Evolutionary conservation across 2,113 vertebrate genomes (phyloP).

Genomic region (Diadophis punctatus): DNA sequence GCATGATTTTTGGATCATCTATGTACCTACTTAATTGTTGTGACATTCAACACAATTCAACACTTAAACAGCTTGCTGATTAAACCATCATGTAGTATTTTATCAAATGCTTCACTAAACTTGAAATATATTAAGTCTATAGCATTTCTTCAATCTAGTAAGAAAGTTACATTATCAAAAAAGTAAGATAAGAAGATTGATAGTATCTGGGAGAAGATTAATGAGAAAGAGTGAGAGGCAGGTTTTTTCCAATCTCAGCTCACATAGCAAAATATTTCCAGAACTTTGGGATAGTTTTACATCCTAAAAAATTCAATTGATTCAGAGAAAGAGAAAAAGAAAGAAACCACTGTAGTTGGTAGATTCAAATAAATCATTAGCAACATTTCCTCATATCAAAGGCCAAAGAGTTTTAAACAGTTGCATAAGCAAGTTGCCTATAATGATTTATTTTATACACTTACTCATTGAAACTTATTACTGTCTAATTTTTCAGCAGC

Average conservation of each 20-base stretch:
- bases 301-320: neutral
- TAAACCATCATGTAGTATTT: neutral
- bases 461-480: neutral
- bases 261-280: neutral
- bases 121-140: neutral
- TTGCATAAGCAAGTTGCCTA: neutral
- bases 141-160: neutral
- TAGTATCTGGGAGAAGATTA: neutral
- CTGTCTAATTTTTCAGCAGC: neutral
- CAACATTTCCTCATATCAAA: neutral
- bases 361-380: neutral
- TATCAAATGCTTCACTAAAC: neutral
- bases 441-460: neutral
- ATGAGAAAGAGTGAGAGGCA: neutral
- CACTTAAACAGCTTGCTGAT: neutral
- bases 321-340: neutral
- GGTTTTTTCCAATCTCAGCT: neutral
- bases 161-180: neutral
- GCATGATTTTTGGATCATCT: neutral
- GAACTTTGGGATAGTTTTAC: neutral
- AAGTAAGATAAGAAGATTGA: neutral
- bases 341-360: neutral
- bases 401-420: neutral
- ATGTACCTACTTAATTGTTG: neutral
- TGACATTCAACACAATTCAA: neutral